Conservation (phyloP, 2,113 vertebrate genomes). For the Lepidothrix coronata region DNA sequence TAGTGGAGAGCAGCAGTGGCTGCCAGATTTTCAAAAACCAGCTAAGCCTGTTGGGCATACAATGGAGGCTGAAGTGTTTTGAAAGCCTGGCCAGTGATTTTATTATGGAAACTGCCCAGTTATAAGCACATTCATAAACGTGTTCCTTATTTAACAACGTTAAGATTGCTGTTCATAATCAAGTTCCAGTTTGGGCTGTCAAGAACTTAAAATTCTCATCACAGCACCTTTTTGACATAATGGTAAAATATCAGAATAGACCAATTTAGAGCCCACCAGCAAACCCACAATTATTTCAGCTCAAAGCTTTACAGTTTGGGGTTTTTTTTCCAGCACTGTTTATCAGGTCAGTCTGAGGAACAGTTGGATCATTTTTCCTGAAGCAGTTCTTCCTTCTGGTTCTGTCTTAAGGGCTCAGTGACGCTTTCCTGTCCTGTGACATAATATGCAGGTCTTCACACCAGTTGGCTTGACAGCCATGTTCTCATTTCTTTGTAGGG, state of each 20-base stretch:
- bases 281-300: neutral
- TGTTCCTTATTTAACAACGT: neutral
- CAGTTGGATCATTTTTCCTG: neutral
- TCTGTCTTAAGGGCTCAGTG: neutral
- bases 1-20: neutral
- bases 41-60: neutral
- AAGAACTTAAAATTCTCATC: neutral
- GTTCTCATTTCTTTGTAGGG: neutral
- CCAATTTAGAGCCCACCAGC: neutral
- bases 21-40: slow-evolving; percentile 1
- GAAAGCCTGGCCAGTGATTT: neutral
- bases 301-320: neutral
- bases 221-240: neutral
- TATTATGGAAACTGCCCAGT: neutral
- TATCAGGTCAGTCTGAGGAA: neutral
- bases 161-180: neutral
- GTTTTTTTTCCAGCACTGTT: neutral
- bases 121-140: neutral
- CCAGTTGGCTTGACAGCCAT: neutral
- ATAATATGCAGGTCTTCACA: rapidly evolving
- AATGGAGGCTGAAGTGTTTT: neutral
- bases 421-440: neutral
- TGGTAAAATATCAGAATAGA: neutral
- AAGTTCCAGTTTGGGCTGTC: neutral
- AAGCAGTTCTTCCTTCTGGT: neutral